A percentile compares a stretch with the other conserved stretches of the same genome.
Evolutionary conservation across 1,140 invertebrate species (phyloP).

Genomic region (Scylla paramamosain): DNA sequence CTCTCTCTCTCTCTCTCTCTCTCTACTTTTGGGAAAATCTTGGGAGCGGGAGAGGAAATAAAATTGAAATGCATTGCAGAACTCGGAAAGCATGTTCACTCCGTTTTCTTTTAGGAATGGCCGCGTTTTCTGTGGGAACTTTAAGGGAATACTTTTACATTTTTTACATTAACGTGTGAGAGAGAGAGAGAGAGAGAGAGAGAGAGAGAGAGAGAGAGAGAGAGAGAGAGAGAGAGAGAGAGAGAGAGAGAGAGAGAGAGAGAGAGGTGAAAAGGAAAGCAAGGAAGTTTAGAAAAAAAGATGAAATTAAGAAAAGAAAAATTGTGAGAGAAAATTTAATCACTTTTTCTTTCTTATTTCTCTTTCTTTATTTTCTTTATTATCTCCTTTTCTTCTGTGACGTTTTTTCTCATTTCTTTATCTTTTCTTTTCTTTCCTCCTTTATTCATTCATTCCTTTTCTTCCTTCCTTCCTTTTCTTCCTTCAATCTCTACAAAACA

Average conservation of each 20-base stretch:
- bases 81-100: too few relatives aligned
- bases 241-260: slow-evolving; percentile 25
- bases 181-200: slow-evolving; percentile 28
- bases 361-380: too few relatives aligned
- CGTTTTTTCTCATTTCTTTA: not conserved
- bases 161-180: not conserved
- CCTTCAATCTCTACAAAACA: too few relatives aligned
- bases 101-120: too few relatives aligned
- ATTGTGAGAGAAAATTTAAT: not conserved
- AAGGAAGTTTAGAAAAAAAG: not conserved
- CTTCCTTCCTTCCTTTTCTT: not conserved
- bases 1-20: too few relatives aligned
- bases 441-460: not conserved
- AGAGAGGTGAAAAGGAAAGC: not conserved
- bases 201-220: slow-evolving; percentile 4
- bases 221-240: slow-evolving; percentile 22
- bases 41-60: too few relatives aligned
- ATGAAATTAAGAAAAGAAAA: not conserved
- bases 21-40: too few relatives aligned
- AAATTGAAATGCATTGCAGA: too few relatives aligned
- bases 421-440: not conserved
- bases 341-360: not conserved
- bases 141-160: too few relatives aligned
- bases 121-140: too few relatives aligned
- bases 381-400: not conserved